These are phyloP conservation scores for Pseudorectes ferrugineus DNA, from an alignment of 2,113 vertebrate genomes.

Conservation along the genomic window DNA sequence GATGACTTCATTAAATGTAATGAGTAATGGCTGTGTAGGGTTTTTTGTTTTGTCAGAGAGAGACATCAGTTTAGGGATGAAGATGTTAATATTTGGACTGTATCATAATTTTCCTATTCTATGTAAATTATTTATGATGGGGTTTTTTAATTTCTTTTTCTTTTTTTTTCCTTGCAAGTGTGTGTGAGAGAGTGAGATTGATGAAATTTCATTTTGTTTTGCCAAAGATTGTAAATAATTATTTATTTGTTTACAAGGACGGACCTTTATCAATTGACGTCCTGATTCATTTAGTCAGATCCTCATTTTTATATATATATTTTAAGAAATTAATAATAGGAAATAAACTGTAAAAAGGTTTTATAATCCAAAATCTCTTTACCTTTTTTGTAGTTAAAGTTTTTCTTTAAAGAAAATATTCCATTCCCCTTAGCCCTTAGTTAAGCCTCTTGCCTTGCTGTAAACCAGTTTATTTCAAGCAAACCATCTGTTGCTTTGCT, in stretches of 20 bases:
- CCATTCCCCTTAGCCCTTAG: background rate
- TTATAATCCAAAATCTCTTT: conserved; percentile 68
- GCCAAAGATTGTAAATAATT: conserved; percentile 92
- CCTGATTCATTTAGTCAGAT: conserved; percentile 68
- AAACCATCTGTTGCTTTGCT: background rate
- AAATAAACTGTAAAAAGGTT: conserved; percentile 78
- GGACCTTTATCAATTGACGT: conserved; percentile 73
- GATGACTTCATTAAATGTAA: conserved; percentile 49
- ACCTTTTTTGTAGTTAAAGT: conserved; percentile 60
- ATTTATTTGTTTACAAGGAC: conserved; percentile 97
- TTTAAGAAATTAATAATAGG: conserved; percentile 68
- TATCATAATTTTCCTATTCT: conserved; percentile 87
- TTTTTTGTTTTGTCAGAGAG: conserved; percentile 39
- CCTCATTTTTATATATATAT: conserved; percentile 50
- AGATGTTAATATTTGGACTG: conserved; percentile 95
- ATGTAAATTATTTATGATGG: conserved; percentile 95
- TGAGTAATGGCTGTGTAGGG: conserved; percentile 25
- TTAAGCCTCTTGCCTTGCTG: background rate
- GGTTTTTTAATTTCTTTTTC: conserved; percentile 64
- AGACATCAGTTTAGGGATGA: conserved; percentile 45
- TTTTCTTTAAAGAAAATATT: background rate
- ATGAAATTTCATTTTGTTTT: conserved; percentile 76
- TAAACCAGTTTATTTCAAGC: background rate
- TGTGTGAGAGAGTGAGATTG: conserved; percentile 27
- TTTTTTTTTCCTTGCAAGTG: conserved; percentile 28